Evolutionary conservation across 2,888 invertebrate species (phyloP), one percentile per base, ranked within the genome.

Genomic region (Stegophylla sp.): DNA sequence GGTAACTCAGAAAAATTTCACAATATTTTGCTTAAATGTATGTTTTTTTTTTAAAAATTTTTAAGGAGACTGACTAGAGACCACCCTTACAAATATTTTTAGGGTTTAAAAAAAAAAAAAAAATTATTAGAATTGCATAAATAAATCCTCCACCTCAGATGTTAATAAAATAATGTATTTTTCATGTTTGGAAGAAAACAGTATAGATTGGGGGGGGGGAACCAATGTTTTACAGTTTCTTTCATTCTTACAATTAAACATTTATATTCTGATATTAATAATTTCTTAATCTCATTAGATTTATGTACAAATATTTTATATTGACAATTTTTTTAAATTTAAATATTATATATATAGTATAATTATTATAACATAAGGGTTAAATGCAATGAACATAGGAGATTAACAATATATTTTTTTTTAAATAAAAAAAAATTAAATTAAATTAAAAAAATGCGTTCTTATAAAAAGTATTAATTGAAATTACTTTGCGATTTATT

Each of bases 181-280:
- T 61, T 59, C 26, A 56, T 45, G n/a, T 28, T 28, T 15, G n/a
- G 15, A 13, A 26, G 23, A 56, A 67, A 77, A 67, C 51, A 67
- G 67, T 59, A 10, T 15, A 53, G 63, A 45, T 28, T 17, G 26
- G 73, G n/a, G 63, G 9, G 34, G 34, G n/a, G 23, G 26, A 63
- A 74, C 48, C 20, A 23, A 41, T 59, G 61, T 43, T 23, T 4
- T 69, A 59, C 69, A 48, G 48, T 79, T 79, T 79, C 28, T 28
- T n/a, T 67, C 48, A 69, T 59, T 20, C 67, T 56, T 69, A 77
- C 59, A 77, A 28, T 69, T 79, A 79, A 61, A 79, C 66, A 77
- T 79, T 79, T 79, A 79, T 79, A 79, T 79, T 79, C 79, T 79
- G 79, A 79, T 79, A 79, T 79, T 79, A 69, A 79, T 79, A 67